Conservation (phyloP, 2,113 vertebrate species). For the Cryptomyrus ogoouensis region DNA sequence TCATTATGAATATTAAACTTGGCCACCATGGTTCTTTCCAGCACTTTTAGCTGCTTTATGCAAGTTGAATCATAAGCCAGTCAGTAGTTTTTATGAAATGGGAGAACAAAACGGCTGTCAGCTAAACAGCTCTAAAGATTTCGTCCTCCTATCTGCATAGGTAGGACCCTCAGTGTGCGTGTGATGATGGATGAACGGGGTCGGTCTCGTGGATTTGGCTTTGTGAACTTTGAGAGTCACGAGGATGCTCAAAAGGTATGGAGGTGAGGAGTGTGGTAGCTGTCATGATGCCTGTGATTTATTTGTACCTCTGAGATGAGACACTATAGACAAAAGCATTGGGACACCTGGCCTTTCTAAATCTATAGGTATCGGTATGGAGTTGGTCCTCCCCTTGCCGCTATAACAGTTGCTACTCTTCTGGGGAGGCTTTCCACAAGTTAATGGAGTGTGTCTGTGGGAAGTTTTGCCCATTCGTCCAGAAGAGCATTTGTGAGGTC, state of each 20-base stretch:
- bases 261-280: background rate
- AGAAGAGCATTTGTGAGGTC: background rate
- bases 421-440: background rate
- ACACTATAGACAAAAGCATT: background rate
- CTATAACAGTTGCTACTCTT: background rate
- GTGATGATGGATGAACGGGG: constrained; percentile 84
- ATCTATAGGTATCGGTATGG: background rate
- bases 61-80: background rate
- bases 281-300: background rate
- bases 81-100: background rate
- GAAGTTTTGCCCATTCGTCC: background rate
- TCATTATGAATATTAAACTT: background rate
- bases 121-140: background rate
- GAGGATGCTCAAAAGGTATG: constrained; percentile 89
- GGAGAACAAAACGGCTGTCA: background rate
- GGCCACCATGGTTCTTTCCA: background rate
- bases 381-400: background rate
- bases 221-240: constrained; percentile 88
- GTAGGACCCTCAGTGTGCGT: constrained; percentile 81
- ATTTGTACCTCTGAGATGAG: background rate
- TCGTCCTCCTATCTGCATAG: constrained; percentile 50
- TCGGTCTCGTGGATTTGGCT: constrained; percentile 82
- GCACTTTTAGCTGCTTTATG: background rate
- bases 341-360: background rate
- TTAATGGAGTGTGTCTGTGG: background rate